phyloP scores from a whole-genome alignment of 2,797 vertebrate genomes.

The Psittacula derbiana region DNA sequence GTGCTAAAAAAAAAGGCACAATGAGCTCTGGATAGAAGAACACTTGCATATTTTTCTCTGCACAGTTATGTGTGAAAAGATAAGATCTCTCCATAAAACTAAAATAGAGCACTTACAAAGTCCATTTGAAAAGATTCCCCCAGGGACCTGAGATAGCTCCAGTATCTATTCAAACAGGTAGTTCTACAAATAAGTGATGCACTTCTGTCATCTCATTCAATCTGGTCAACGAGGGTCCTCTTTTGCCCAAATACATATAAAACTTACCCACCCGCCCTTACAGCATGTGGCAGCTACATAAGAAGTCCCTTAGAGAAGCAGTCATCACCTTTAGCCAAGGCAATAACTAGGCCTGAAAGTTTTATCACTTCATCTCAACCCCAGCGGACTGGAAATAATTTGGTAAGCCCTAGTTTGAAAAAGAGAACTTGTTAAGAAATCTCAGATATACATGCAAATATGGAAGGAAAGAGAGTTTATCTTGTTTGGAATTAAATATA shows the following conservation, averaged over 20 bases:
- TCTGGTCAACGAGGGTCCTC: background rate
- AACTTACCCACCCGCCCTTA: background rate
- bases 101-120: conserved; percentile 1
- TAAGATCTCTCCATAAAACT: conserved; percentile 3
- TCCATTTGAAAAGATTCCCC: conserved; percentile 9
- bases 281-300: background rate
- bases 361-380: background rate
- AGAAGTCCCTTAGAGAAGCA: background rate
- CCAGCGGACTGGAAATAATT: background rate
- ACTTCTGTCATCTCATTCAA: background rate
- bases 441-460: background rate
- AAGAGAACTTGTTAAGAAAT: background rate
- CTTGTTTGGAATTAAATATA: background rate
- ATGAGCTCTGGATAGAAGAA: background rate
- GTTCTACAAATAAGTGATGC: background rate
- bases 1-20: background rate
- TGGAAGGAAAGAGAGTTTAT: background rate
- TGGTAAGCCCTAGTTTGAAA: background rate
- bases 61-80: background rate
- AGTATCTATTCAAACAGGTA: background rate
- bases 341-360: background rate
- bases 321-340: background rate
- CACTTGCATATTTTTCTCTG: background rate
- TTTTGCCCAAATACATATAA: background rate
- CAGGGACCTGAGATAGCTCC: background rate